phyloP scores from a whole-genome alignment of 2,888 invertebrate genomes.

The Pyrocoelia pectoralis region DNA sequence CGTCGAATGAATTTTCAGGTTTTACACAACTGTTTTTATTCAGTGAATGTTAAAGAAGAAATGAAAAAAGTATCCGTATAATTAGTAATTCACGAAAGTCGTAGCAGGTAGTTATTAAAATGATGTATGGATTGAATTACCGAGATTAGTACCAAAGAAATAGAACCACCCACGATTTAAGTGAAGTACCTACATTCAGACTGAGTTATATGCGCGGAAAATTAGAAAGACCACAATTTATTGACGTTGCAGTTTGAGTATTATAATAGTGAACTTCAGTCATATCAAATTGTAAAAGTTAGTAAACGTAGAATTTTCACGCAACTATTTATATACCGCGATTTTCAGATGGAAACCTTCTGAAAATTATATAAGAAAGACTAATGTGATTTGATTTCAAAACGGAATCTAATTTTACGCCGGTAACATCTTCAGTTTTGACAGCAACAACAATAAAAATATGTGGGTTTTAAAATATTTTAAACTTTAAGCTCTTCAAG shows the following conservation, averaged over 20 bases:
- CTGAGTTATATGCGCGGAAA: constrained; percentile 10
- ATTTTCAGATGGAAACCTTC: neutral
- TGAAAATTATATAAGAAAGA: no score
- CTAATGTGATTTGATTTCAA: no score
- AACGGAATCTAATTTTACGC: no score
- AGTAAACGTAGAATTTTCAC: neutral
- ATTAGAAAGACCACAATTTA: constrained; percentile 13
- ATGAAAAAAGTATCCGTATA: constrained; percentile 27
- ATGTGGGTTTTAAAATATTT: neutral
- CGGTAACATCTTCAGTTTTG: neutral
- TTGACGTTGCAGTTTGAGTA: neutral
- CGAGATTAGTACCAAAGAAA: constrained; percentile 25
- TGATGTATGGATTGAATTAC: constrained; percentile 33
- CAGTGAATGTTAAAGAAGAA: constrained; percentile 9
- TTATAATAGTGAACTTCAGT: no score
- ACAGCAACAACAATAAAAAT: neutral
- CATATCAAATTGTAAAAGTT: no score
- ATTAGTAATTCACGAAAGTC: constrained; percentile 29
- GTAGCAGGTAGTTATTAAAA: constrained; percentile 33
- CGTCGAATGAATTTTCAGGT: no score
- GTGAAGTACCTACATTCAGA: constrained; percentile 8
- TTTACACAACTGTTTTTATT: neutral
- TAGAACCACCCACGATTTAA: constrained; percentile 34
- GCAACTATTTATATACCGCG: neutral
- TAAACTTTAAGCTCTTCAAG: constrained; percentile 1